Conservation (phyloP, 2,113 vertebrate genomes). For the Sialia sialis region DNA sequence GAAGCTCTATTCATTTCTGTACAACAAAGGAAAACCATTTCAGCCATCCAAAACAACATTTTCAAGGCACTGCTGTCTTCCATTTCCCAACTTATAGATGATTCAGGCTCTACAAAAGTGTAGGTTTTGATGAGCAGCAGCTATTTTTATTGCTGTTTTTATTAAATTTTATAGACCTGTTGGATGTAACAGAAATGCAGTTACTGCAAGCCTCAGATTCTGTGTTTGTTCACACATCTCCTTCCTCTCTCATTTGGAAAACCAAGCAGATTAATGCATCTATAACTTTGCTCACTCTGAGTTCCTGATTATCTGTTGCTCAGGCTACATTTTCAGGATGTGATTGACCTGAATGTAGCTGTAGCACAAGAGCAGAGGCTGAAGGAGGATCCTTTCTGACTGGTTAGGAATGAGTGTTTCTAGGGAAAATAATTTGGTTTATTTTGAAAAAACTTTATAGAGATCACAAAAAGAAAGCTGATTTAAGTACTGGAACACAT, state of each 20-base stretch:
- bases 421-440: not conserved
- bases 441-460: not conserved
- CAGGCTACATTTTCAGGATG: not conserved
- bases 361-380: not conserved
- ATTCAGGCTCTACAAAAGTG: not conserved
- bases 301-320: not conserved
- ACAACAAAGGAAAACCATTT: not conserved
- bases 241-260: not conserved
- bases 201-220: not conserved
- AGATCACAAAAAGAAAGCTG: not conserved
- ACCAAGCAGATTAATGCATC: not conserved
- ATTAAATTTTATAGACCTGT: not conserved
- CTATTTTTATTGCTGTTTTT: not conserved
- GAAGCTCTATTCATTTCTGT: not conserved
- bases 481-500: not conserved
- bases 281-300: not conserved
- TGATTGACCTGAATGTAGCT: not conserved
- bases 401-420: not conserved
- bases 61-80: not conserved
- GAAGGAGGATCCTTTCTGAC: not conserved
- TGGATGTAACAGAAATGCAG: not conserved
- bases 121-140: not conserved
- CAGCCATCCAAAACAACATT: not conserved
- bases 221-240: not conserved
- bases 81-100: not conserved